Evolutionary conservation across 2,113 vertebrate genomes (phyloP).

Genomic region (Cromileptes altivelis): DNA sequence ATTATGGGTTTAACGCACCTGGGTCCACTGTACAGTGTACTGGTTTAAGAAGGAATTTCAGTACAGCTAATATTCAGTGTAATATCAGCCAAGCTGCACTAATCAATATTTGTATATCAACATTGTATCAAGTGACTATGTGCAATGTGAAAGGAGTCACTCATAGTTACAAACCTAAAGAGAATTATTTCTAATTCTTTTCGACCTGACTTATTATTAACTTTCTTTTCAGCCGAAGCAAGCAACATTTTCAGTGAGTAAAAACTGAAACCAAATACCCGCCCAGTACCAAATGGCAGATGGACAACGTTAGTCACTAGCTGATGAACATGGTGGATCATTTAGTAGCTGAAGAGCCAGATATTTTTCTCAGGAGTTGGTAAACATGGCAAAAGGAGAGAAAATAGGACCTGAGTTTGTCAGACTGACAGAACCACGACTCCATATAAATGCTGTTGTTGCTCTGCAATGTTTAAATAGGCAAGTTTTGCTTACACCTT

Average conservation of each 20-base stretch:
- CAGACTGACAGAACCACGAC: neutral
- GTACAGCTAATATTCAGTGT: no score
- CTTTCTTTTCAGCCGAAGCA: neutral
- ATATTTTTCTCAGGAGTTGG: neutral
- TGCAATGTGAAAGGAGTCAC: no score
- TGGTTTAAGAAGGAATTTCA: neutral
- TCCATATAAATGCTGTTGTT: neutral
- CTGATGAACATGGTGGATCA: neutral
- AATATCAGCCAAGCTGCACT: no score
- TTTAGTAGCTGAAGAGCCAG: neutral
- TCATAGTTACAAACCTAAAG: no score
- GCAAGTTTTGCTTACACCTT: neutral
- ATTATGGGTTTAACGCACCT: neutral
- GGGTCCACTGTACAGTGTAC: neutral
- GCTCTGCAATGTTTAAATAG: neutral
- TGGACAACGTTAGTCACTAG: neutral
- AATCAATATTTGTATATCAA: constrained; percentile 5
- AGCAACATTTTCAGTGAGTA: neutral
- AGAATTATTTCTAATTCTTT: neutral
- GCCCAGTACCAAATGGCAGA: neutral
- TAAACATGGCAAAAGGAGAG: neutral
- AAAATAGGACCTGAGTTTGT: neutral
- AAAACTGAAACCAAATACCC: neutral
- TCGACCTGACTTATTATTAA: neutral
- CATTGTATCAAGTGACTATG: neutral